Evolutionary conservation across 2,113 vertebrate species (phyloP).

Genomic region (Phasianus colchicus): DNA sequence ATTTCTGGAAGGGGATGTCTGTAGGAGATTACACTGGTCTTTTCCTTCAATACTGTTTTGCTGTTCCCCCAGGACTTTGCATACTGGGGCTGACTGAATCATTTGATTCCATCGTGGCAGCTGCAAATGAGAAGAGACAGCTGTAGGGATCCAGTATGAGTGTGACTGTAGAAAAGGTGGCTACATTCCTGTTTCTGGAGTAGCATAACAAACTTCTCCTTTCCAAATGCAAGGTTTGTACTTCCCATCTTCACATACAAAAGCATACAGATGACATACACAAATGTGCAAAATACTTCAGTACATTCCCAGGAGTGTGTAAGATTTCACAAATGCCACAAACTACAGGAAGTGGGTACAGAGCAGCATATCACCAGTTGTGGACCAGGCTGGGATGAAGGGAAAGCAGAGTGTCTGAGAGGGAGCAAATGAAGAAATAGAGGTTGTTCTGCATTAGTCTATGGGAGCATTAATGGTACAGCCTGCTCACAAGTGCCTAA

Average conservation of each 20-base stretch:
- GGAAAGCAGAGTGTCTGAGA: neutral
- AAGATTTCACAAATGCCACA: neutral
- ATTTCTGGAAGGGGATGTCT: neutral
- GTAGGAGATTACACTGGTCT: neutral
- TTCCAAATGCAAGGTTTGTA: neutral
- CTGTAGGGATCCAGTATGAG: neutral
- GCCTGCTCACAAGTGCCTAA: neutral
- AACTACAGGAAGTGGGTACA: neutral
- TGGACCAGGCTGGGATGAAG: neutral
- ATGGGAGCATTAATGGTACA: neutral
- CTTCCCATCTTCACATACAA: neutral
- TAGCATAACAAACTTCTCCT: neutral
- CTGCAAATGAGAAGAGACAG: neutral
- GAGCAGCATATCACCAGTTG: neutral
- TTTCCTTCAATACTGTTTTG: neutral
- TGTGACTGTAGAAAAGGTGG: neutral
- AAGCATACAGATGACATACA: neutral
- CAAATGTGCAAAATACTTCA: neutral
- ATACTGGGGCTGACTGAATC: neutral
- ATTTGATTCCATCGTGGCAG: neutral
- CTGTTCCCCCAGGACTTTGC: neutral
- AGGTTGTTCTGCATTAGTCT: neutral
- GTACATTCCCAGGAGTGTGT: neutral
- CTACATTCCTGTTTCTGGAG: neutral
- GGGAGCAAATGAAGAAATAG: neutral